Base-by-base conservation (phyloP, 2,888 invertebrate genomes). In the Orthosia incerta region DNA sequence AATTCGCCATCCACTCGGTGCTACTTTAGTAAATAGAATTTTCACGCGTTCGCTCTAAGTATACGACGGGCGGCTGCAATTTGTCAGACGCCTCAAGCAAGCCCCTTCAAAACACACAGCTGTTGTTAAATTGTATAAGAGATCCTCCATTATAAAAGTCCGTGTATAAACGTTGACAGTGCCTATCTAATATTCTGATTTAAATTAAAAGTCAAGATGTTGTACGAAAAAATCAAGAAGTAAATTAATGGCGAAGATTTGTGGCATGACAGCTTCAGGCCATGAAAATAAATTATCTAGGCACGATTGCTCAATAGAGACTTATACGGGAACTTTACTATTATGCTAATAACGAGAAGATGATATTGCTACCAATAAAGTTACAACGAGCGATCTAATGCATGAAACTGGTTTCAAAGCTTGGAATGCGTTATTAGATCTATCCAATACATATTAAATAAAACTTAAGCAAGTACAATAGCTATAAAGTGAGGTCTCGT, bases 21-120 rank as follows among this genome's bases (percentile, higher is more conserved):
- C 68, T 91, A 91, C 89, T 88, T 88, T 82, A 70, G 77, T 82
- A 90, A 90, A 93, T 92, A 90, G 87, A 90, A 91, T 91, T 91
- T 90, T 87, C 86, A 82, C 87, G 87, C 86, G 78, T 86, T 86
- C 82, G 79, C 87, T 84, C 77, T 81, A 82, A 84, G 84, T 86
- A 82, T 85, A 80, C 83, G 86, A 59, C 80, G 83, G 86, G 86
- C 82, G 84, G 86, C 85, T 89, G 88, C 89, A 90, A 92, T 91
- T 90, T 90, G 88, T 90, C 87, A 89, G 82, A 59, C 84, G 89
- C 85, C 87, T 83, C 80, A 74, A 87, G 88, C 86, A 75, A 86
- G 87, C 85, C 82, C 82, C 76, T 80, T 81, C 79, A 83, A 86
- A 89, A 86, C 83, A 83, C 76, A 80, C 76, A 79, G 75, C 68